Conservation (phyloP, 2,797 vertebrate genomes). For the Yasuhikotakia modesta region DNA sequence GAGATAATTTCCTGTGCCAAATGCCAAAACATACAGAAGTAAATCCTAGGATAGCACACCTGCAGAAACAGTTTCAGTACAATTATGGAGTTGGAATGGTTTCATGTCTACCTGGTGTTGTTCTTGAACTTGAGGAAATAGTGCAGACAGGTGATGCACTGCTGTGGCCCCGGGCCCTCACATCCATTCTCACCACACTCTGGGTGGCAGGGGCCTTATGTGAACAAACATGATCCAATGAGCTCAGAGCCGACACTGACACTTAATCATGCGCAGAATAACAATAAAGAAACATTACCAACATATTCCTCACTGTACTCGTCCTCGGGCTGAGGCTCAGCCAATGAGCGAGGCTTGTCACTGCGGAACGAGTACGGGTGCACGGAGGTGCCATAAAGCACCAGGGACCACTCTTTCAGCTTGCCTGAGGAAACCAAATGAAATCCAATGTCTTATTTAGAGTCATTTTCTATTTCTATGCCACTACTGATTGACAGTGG, state of each 20-base stretch:
- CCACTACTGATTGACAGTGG: no score
- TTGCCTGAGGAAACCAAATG: constrained; percentile 80
- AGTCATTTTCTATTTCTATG: no score
- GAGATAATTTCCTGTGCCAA: neutral
- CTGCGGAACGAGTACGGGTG: constrained; percentile 88
- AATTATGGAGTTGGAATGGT: neutral
- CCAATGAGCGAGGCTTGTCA: constrained; percentile 84
- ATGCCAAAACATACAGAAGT: neutral
- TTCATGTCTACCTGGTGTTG: constrained; percentile 87
- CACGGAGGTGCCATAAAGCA: constrained; percentile 92
- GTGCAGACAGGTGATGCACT: constrained; percentile 95
- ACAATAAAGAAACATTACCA: constrained; percentile 64
- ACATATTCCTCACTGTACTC: constrained; percentile 78
- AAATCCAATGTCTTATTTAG: neutral
- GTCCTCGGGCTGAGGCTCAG: constrained; percentile 70
- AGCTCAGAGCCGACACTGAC: constrained; percentile 29
- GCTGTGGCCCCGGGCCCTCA: constrained; percentile 94
- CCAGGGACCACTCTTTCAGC: constrained; percentile 97
- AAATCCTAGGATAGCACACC: neutral
- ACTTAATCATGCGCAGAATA: neutral
- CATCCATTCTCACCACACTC: constrained; percentile 95
- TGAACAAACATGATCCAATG: constrained; percentile 46
- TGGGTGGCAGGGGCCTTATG: constrained; percentile 87
- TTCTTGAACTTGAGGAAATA: constrained; percentile 99
- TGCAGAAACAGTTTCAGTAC: neutral